Percentiles rank a stretch among this genome's conserved stretches.
These are phyloP conservation scores for Varanus komodoensis DNA, from an alignment of 2,113 vertebrate species.

Conservation along the genomic window DNA sequence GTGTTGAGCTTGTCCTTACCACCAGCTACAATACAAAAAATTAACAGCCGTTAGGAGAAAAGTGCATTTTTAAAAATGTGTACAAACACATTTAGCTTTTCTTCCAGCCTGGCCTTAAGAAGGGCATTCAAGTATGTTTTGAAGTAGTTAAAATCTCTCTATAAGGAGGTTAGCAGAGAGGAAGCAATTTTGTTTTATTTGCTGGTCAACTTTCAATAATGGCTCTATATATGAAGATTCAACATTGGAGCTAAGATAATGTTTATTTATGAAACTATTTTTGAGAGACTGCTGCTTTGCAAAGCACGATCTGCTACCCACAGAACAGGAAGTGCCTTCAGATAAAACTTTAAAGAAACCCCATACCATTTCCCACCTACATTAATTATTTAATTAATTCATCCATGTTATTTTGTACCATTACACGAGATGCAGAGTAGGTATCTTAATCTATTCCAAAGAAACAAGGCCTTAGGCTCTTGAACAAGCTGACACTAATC, in stretches of 20 bases:
- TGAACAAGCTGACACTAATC: neutral
- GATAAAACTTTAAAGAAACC: slow-evolving; percentile 8
- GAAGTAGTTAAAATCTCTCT: neutral
- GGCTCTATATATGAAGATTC: neutral
- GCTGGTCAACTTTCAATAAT: slow-evolving; percentile 1
- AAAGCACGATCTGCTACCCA: neutral
- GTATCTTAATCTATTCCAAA: neutral
- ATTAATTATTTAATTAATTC: slow-evolving; percentile 35
- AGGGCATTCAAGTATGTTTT: neutral
- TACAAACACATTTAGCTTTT: neutral
- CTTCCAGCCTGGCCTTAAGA: neutral
- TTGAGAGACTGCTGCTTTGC: slow-evolving; percentile 28
- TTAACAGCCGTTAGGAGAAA: no score
- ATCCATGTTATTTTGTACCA: slow-evolving; percentile 3
- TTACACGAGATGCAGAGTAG: neutral
- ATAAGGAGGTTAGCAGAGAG: accelerated
- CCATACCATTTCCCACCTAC: neutral
- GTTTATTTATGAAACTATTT: neutral
- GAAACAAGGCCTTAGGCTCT: slow-evolving; percentile 5
- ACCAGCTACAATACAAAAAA: no score
- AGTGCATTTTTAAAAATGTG: neutral
- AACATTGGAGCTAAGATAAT: neutral
- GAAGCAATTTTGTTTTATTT: neutral
- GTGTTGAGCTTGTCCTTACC: no score
- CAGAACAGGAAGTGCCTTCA: slow-evolving; percentile 57